Evolutionary conservation across 2,113 vertebrate species (phyloP).

Genomic region (Xiphias gladius): DNA sequence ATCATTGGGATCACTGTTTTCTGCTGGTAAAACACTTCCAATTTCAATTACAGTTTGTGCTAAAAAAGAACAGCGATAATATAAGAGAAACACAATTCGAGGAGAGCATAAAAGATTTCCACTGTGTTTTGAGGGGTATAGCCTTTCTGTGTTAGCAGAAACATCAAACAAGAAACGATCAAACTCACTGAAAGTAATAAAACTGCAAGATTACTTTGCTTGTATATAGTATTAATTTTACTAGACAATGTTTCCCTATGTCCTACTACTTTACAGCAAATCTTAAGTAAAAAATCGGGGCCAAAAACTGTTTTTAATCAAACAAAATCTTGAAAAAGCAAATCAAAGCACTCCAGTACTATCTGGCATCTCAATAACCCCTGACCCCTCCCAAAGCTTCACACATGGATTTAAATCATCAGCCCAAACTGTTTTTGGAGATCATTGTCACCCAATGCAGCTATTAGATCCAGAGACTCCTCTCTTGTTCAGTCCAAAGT

Average conservation of each 20-base stretch:
- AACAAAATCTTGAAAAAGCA: neutral
- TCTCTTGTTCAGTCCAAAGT: neutral
- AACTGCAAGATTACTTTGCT: neutral
- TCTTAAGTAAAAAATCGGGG: neutral
- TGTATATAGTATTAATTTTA: neutral
- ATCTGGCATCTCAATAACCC: neutral
- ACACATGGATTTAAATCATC: slow-evolving; percentile 1
- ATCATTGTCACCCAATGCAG: neutral
- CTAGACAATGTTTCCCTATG: neutral
- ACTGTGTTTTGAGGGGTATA: slow-evolving; percentile 9
- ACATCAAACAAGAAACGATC: slow-evolving; percentile 12
- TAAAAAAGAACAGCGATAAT: slow-evolving; percentile 14
- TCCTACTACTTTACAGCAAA: neutral
- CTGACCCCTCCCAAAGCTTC: neutral
- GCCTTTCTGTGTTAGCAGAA: slow-evolving; percentile 17
- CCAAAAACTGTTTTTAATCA: slow-evolving; percentile 1
- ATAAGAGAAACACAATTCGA: slow-evolving; percentile 13
- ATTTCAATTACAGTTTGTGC: slow-evolving; percentile 56
- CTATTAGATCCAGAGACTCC: neutral
- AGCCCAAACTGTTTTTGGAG: neutral
- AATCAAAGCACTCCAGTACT: neutral
- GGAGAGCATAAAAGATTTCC: slow-evolving; percentile 17
- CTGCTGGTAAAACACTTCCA: slow-evolving; percentile 55
- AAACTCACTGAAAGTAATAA: slow-evolving; percentile 6
- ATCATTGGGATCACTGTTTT: slow-evolving; percentile 55